A percentile compares a stretch with the other conserved stretches of the same genome.
phyloP scores from a whole-genome alignment of 2,888 invertebrate species.

The Ormia ochracea region DNA sequence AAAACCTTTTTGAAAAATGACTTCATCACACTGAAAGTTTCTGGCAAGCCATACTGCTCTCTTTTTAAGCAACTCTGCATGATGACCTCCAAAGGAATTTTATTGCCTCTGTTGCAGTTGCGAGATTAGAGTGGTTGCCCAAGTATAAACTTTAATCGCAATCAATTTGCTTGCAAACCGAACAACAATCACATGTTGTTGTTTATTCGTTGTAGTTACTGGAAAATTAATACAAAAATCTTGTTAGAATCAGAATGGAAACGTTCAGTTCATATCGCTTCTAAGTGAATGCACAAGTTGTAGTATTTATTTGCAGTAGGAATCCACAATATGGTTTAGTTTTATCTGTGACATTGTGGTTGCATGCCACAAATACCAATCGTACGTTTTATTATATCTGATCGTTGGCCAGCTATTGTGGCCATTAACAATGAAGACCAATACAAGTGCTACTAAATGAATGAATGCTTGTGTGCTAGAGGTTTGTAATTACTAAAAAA shows the following conservation, averaged over 20 bases:
- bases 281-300: not conserved
- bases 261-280: not conserved
- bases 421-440: slow-evolving; percentile 11
- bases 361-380: slow-evolving; percentile 58
- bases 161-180: slow-evolving; percentile 8
- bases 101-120: too few species aligned
- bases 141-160: slow-evolving; percentile 19
- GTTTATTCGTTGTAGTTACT: not conserved
- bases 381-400: slow-evolving; percentile 32
- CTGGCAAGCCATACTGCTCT: not conserved
- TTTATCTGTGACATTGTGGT: slow-evolving; percentile 59
- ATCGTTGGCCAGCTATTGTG: slow-evolving; percentile 52
- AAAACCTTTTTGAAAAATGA: too few species aligned
- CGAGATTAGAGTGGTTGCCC: not conserved
- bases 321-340: slow-evolving; percentile 46
- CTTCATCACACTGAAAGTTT: too few species aligned
- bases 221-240: not conserved
- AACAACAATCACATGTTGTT: not conserved
- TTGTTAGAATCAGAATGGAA: slow-evolving; percentile 11
- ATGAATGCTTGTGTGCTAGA: not conserved
- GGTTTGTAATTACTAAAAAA: slow-evolving; percentile 11
- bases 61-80: not conserved
- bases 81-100: slow-evolving; percentile 26
- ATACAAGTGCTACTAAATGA: not conserved
- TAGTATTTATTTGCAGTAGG: not conserved